Conservation (phyloP, 2,888 invertebrate species). For the Drosophila gaucha region DNA sequence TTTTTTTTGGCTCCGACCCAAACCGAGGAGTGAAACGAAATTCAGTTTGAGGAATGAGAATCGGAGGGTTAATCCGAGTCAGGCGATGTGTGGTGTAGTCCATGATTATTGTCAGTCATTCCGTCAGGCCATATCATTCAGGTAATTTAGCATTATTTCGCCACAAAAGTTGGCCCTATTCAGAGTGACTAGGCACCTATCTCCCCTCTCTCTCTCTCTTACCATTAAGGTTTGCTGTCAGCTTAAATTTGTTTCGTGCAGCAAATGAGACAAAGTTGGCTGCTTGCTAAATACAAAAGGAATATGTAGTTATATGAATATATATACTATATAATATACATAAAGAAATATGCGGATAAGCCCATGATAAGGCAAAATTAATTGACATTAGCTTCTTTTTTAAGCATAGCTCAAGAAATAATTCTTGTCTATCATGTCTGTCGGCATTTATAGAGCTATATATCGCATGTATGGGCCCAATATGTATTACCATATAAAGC, state of each 20-base stretch:
- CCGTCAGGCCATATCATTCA: conserved; percentile 48
- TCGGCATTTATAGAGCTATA: conserved; percentile 16
- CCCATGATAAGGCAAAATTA: conserved; percentile 38
- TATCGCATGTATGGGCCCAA: conserved; percentile 53
- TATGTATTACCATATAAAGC: conserved; percentile 50
- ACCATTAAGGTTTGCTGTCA: conserved; percentile 26
- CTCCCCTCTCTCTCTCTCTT: neutral
- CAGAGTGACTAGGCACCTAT: neutral
- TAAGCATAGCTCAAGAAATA: neutral
- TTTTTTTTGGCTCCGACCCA: conserved; percentile 31
- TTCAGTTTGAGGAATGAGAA: conserved; percentile 1
- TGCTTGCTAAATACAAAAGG: conserved; percentile 37
- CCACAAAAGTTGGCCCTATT: conserved; percentile 45
- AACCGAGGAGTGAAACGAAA: conserved; percentile 25
- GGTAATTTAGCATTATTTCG: conserved; percentile 59
- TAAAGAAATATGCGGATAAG: conserved; percentile 28
- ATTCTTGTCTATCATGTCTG: conserved; percentile 45
- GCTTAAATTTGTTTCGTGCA: conserved; percentile 50
- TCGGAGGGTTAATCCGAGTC: conserved; percentile 6
- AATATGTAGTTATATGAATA: too few species aligned
- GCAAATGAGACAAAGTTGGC: conserved; percentile 46
- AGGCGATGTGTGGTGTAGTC: conserved; percentile 35
- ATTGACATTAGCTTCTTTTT: conserved; percentile 29
- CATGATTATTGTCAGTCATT: conserved; percentile 35
- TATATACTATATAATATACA: conserved; percentile 2